Conservation (phyloP, 1,140 invertebrate genomes). For the Zaprionus ornatus region DNA sequence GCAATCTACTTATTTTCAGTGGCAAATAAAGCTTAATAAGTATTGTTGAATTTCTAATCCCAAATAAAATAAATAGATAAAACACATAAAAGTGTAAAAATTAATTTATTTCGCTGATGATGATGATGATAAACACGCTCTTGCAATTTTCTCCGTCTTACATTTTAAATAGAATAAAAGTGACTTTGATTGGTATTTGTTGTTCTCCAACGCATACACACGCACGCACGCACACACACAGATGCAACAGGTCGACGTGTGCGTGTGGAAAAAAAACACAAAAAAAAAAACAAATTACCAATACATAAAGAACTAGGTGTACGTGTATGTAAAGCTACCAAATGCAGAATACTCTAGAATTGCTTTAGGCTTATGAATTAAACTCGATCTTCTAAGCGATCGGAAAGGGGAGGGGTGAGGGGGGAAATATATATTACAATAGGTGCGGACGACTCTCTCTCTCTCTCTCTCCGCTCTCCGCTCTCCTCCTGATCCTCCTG, state of each 20-base stretch:
- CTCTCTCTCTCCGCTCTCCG: too few species aligned
- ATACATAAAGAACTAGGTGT: slow-evolving; percentile 33
- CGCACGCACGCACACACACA: slow-evolving; percentile 10
- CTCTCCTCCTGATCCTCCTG: not conserved
- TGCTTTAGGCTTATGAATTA: slow-evolving; percentile 48
- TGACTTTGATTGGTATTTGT: slow-evolving; percentile 55
- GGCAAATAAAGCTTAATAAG: too few species aligned
- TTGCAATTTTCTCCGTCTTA: slow-evolving; percentile 19
- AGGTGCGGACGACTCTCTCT: slow-evolving; percentile 21
- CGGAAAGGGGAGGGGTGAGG: not conserved
- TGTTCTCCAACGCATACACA: not conserved
- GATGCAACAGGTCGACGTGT: not conserved
- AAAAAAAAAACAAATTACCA: slow-evolving; percentile 29
- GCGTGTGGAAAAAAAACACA: slow-evolving; percentile 15
- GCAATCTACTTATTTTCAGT: too few species aligned
- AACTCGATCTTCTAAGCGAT: slow-evolving; percentile 8
- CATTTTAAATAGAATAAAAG: slow-evolving; percentile 37
- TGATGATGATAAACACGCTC: not conserved
- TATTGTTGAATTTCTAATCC: too few species aligned
- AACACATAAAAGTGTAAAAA: not conserved
- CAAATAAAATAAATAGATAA: too few species aligned
- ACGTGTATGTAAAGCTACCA: slow-evolving; percentile 69
- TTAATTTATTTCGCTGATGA: slow-evolving; percentile 30
- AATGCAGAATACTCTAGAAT: slow-evolving; percentile 72
- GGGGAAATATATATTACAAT: slow-evolving; percentile 72